A percentile compares a stretch with the other conserved stretches of the same genome.
These are phyloP conservation scores for Drymonia ruficornis DNA, from an alignment of 2,888 invertebrate genomes.

Conservation along the genomic window DNA sequence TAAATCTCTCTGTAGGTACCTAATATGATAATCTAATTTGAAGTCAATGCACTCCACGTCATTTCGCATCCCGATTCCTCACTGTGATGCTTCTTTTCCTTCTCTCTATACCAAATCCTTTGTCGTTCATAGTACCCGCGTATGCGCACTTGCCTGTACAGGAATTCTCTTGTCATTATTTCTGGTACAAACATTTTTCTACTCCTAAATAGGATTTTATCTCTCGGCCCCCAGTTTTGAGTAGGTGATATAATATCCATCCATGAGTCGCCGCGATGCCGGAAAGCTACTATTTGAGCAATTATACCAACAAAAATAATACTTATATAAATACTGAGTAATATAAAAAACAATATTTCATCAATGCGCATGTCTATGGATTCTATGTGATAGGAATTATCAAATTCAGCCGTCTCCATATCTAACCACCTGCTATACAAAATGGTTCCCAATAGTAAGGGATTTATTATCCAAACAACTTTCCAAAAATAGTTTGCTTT, in stretches of 20 bases:
- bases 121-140: conserved; percentile 56
- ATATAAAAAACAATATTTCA: conserved; percentile 48
- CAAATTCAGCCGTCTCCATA: conserved; percentile 35
- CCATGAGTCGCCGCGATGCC: conserved; percentile 30
- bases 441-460: conserved; percentile 49
- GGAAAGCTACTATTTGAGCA: conserved; percentile 46
- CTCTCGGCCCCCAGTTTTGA: conserved; percentile 68
- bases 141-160: conserved; percentile 76
- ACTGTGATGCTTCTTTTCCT: conserved; percentile 14
- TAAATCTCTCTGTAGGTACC: no score
- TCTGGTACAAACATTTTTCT: conserved; percentile 78
- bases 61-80: conserved; percentile 36
- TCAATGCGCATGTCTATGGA: conserved; percentile 39
- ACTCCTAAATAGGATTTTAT: conserved; percentile 65
- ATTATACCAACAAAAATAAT: conserved; percentile 54
- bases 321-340: conserved; percentile 50
- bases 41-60: conserved; percentile 60
- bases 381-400: conserved; percentile 46
- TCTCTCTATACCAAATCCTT: conserved; percentile 6
- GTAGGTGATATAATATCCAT: conserved; percentile 47
- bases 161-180: conserved; percentile 80
- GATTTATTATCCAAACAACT: conserved; percentile 63
- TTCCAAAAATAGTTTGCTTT: conserved; percentile 72
- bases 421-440: conserved; percentile 44
- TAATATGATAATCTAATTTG: conserved; percentile 46